A percentile compares a stretch with the other conserved stretches of the same genome.
These are phyloP conservation scores for Sclerurus mexicanus DNA, from an alignment of 2,113 vertebrate species.

Conservation along the genomic window DNA sequence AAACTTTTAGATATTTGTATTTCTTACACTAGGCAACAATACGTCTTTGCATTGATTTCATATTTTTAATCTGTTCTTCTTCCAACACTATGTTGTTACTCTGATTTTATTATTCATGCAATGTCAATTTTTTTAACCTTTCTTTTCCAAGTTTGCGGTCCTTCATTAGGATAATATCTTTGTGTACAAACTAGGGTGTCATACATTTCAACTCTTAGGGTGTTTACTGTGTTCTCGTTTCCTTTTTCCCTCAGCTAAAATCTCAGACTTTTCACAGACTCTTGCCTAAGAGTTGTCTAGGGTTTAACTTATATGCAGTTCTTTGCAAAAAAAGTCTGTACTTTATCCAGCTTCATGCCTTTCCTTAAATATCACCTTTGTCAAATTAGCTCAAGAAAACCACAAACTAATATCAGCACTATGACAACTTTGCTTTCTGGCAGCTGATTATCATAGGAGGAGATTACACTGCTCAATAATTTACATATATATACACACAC, in stretches of 20 bases:
- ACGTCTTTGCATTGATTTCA: not conserved
- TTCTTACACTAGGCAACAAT: not conserved
- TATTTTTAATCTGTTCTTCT: not conserved
- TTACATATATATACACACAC: not conserved
- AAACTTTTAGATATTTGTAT: not conserved
- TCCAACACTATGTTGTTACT: not conserved
- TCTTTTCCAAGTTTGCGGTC: not conserved
- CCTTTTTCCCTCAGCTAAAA: not conserved
- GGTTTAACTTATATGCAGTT: not conserved
- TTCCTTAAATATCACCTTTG: not conserved
- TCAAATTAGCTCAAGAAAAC: not conserved
- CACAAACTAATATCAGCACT: not conserved
- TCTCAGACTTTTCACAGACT: not conserved
- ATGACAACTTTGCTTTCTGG: not conserved
- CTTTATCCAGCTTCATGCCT: not conserved
- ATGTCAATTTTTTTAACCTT: accelerated
- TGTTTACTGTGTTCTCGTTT: not conserved
- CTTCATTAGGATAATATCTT: not conserved
- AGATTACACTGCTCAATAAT: not conserved
- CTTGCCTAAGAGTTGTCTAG: not conserved
- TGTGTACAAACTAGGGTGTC: not conserved
- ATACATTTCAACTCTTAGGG: not conserved
- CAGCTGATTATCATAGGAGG: not conserved
- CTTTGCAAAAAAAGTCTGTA: not conserved
- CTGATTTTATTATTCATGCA: not conserved